phyloP scores from a whole-genome alignment of 2,888 invertebrate genomes.

The Pachydiplax longipennis region DNA sequence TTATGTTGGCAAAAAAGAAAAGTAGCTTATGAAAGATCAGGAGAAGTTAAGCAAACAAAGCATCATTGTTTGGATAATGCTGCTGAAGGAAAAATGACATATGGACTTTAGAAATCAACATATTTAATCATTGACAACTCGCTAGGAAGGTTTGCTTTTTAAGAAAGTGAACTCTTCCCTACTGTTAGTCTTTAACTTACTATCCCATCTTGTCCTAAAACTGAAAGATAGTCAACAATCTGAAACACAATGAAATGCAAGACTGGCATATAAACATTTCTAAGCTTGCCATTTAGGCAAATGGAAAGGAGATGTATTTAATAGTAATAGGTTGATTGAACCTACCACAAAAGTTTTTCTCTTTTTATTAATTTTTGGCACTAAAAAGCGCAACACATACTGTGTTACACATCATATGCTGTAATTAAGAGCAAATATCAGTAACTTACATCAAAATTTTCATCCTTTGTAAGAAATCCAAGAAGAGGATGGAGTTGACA shows the following conservation, averaged over 20 bases:
- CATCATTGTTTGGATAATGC: not conserved
- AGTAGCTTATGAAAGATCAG: conserved; percentile 13
- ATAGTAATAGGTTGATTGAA: conserved; percentile 6
- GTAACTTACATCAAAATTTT: conserved; percentile 2
- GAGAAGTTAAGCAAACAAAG: not conserved
- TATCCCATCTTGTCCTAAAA: not conserved
- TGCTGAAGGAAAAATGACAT: not conserved
- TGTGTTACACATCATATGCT: not conserved
- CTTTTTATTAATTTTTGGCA: conserved; percentile 18
- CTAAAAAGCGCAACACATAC: conserved; percentile 11
- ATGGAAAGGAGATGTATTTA: not conserved
- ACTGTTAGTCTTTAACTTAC: not conserved
- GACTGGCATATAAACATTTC: conserved; percentile 23
- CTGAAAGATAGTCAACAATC: not conserved
- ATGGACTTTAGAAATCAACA: not conserved
- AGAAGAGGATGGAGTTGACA: not conserved
- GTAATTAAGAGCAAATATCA: conserved; percentile 14
- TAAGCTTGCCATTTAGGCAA: conserved; percentile 5
- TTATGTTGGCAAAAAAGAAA: not conserved
- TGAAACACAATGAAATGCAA: conserved; percentile 1
- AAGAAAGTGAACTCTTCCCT: conserved; percentile 13
- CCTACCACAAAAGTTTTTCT: not conserved
- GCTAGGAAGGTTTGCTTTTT: not conserved
- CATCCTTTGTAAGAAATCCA: not conserved
- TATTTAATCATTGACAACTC: not conserved